Conservation (phyloP, 1,140 invertebrate genomes). For the Magallana gigas region DNA sequence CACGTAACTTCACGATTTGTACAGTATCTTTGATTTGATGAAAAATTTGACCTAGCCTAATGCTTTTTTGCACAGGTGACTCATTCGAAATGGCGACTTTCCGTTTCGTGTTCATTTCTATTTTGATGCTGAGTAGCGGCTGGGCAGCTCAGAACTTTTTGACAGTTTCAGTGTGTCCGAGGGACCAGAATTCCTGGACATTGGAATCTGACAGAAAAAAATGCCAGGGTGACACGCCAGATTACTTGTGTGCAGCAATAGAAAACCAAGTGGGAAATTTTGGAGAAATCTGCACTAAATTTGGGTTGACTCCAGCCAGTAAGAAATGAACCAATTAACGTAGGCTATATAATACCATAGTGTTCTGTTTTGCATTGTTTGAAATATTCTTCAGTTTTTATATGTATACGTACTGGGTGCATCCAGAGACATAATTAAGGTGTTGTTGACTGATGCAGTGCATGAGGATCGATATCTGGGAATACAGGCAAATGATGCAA, state of each 20-base stretch:
- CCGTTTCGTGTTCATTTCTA: neutral
- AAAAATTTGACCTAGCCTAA: no score
- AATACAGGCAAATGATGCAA: no score
- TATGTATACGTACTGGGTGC: no score
- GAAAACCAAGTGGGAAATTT: neutral
- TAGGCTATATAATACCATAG: no score
- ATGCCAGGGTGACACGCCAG: neutral
- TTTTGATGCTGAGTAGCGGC: neutral
- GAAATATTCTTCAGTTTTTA: no score
- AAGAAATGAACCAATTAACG: neutral
- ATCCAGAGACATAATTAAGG: no score
- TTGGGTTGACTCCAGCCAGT: neutral
- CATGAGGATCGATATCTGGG: no score
- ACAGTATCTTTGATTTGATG: no score
- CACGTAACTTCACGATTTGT: no score
- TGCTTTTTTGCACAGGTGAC: no score
- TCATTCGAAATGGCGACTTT: neutral
- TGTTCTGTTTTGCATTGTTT: no score
- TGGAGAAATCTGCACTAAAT: slow-evolving; percentile 13
- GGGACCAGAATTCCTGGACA: neutral
- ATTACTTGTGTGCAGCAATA: slow-evolving; percentile 14
- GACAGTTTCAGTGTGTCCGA: neutral
- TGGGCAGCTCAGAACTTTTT: neutral
- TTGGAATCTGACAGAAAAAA: neutral
- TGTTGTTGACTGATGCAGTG: neutral